Percentiles rank a stretch among this genome's conserved stretches.
Conservation (phyloP, 2,888 invertebrate genomes). For the Calameuta filiformis region DNA sequence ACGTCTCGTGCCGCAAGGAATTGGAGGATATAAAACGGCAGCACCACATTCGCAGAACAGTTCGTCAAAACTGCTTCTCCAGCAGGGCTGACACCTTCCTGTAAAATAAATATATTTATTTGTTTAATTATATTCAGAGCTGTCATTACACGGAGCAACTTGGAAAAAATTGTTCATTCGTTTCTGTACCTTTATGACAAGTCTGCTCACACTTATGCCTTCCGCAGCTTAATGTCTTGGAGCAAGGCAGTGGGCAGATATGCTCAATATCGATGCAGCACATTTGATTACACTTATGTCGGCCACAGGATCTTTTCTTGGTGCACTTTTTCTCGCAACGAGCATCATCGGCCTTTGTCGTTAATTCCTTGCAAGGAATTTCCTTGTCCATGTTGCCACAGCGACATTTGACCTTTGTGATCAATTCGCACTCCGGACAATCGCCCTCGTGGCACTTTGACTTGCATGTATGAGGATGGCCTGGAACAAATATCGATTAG, state of each 20-base stretch:
- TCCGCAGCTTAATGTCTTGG: conserved; percentile 85
- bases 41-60: conserved; percentile 91
- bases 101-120: background rate
- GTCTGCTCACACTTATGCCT: conserved; percentile 88
- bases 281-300: conserved; percentile 88
- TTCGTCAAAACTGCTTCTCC: conserved; percentile 80
- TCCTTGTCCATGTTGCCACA: conserved; percentile 89
- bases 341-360: conserved; percentile 77
- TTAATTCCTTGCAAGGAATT: conserved; percentile 79
- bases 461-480: conserved; percentile 77
- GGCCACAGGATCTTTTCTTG: conserved; percentile 86
- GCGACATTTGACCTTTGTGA: conserved; percentile 82
- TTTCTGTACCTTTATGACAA: conserved; percentile 82
- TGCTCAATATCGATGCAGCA: conserved; percentile 93
- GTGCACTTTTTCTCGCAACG: conserved; percentile 91
- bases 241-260: conserved; percentile 85
- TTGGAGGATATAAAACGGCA: conserved; percentile 88
- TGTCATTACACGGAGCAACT: background rate
- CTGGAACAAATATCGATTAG: conserved; percentile 37
- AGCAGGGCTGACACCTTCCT: conserved; percentile 60
- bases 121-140: background rate
- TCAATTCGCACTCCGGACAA: conserved; percentile 83
- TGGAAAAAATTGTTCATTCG: conserved; percentile 6
- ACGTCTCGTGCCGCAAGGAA: conserved; percentile 90
- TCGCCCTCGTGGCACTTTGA: conserved; percentile 76